phyloP scores from a whole-genome alignment of 2,888 invertebrate genomes.

The Timema cristinae region DNA sequence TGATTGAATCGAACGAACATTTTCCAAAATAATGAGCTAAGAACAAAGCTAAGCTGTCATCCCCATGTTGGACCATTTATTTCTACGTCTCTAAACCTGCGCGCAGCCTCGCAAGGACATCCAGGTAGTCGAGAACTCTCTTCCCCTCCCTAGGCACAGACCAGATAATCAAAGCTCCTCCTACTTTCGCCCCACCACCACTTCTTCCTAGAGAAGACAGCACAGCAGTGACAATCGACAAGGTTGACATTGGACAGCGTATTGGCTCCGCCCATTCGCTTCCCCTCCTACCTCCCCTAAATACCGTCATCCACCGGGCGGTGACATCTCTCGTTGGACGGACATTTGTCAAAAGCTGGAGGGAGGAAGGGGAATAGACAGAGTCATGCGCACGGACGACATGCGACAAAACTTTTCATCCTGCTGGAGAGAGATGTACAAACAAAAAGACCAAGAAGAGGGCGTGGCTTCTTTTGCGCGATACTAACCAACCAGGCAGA shows the following conservation, averaged over 20 bases:
- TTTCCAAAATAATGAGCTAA: no score
- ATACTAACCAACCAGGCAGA: no score
- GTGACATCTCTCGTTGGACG: not conserved
- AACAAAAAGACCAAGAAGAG: not conserved
- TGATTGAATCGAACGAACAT: no score
- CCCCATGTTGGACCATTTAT: no score
- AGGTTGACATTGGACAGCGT: conserved; percentile 12
- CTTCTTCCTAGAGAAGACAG: no score
- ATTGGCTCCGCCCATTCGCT: conserved; percentile 6
- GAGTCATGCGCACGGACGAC: not conserved
- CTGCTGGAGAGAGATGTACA: not conserved
- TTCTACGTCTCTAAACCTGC: no score
- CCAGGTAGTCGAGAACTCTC: no score
- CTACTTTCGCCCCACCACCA: no score
- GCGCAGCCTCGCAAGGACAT: no score
- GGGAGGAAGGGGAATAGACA: not conserved
- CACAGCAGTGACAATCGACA: not conserved
- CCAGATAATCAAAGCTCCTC: no score
- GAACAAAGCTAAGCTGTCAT: no score
- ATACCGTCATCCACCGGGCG: not conserved
- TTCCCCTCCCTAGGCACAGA: no score
- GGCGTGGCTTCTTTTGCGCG: conserved; percentile 7
- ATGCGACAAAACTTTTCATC: not conserved
- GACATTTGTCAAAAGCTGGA: not conserved
- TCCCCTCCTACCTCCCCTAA: not conserved